A percentile compares a stretch with the other conserved stretches of the same genome.
These are phyloP conservation scores for Pinctada fucata DNA, from an alignment of 2,888 invertebrate genomes.

Conservation along the genomic window DNA sequence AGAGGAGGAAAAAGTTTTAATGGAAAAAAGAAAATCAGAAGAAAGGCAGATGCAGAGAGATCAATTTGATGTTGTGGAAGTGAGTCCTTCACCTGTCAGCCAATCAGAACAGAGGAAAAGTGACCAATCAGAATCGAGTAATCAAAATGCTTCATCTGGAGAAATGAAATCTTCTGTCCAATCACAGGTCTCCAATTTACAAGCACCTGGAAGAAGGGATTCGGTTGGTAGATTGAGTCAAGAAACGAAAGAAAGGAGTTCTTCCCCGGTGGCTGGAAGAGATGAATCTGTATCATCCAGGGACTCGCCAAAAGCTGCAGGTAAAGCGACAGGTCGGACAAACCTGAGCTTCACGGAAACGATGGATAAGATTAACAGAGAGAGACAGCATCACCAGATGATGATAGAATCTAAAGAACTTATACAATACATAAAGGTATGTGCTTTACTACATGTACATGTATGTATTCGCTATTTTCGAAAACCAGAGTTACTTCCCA, in stretches of 20 bases:
- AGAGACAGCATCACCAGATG: slow-evolving; percentile 53
- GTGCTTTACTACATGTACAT: slow-evolving; percentile 5
- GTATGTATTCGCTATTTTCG: background rate
- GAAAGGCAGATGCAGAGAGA: slow-evolving; percentile 6
- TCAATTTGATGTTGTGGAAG: background rate
- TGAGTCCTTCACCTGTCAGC: background rate
- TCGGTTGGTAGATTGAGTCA: too few relatives aligned
- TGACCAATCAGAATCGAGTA: background rate
- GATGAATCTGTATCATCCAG: background rate
- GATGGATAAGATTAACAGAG: slow-evolving; percentile 55
- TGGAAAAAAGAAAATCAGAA: slow-evolving; percentile 2
- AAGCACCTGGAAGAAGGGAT: background rate
- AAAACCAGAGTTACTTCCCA: too few relatives aligned
- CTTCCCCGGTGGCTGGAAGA: too few relatives aligned
- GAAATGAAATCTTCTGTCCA: background rate
- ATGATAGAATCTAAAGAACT: slow-evolving; percentile 54
- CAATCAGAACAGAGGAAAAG: background rate
- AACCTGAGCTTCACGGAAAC: slow-evolving; percentile 49
- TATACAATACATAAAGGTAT: slow-evolving; percentile 56
- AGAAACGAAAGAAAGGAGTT: too few relatives aligned
- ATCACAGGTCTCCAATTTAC: background rate
- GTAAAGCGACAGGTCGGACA: slow-evolving; percentile 4
- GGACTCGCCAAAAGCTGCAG: background rate
- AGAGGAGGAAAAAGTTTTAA: slow-evolving; percentile 12
- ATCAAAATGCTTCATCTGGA: too few relatives aligned